Percentiles rank a stretch among this genome's conserved stretches.
These are phyloP conservation scores for Otus sunia DNA, from an alignment of 2,113 vertebrate species.

Conservation along the genomic window DNA sequence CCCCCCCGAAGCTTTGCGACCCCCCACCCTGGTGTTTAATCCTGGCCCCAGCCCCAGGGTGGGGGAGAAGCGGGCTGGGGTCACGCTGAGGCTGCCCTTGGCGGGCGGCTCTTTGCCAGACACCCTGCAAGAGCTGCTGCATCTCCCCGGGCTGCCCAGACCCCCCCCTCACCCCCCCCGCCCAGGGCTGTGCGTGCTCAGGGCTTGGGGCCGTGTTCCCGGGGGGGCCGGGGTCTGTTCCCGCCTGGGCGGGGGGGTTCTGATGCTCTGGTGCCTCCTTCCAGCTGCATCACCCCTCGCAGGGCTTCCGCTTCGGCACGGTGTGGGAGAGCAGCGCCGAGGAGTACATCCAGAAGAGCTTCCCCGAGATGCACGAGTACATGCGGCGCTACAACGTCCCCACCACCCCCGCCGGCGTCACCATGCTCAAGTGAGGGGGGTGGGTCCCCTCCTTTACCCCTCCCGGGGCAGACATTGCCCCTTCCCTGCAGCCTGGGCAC, in stretches of 20 bases:
- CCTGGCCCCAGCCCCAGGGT: not conserved
- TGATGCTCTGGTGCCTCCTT: slow-evolving; percentile 29
- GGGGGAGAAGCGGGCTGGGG: not conserved
- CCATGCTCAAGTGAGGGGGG: slow-evolving; percentile 86
- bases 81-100: rapidly evolving
- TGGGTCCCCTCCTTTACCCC: not conserved
- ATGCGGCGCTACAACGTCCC: slow-evolving; percentile 86
- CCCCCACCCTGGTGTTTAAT: not conserved
- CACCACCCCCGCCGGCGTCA: slow-evolving; percentile 85
- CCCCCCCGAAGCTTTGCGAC: not conserved
- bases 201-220: not conserved
- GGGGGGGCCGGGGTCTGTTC: not conserved
- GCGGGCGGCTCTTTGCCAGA: not conserved
- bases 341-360: slow-evolving; percentile 93
- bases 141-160: not conserved
- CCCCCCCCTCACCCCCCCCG: too few species aligned
- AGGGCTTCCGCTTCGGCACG: slow-evolving; percentile 87
- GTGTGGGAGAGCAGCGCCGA: slow-evolving; percentile 93
- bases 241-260: not conserved
- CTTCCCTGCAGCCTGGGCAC: not conserved
- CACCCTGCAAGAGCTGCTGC: not conserved
- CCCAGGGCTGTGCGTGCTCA: rapidly evolving
- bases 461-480: not conserved
- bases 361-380: slow-evolving; percentile 89
- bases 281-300: slow-evolving; percentile 89